phyloP scores from a whole-genome alignment of 1,140 invertebrate genomes.

The Hylaeus volcanicus region DNA sequence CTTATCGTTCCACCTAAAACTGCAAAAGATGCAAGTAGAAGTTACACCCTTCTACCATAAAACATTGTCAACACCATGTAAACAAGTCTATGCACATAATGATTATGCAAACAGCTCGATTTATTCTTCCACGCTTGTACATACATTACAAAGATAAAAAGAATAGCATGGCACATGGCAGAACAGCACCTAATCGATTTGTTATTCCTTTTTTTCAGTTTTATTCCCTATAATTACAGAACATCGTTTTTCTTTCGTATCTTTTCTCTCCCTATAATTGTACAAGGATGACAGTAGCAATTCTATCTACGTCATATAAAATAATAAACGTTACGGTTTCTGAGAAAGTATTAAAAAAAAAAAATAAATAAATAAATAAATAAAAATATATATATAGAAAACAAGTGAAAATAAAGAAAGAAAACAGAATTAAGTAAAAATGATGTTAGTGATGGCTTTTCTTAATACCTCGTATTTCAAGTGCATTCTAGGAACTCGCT shows the following conservation, averaged over 20 bases:
- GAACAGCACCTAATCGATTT: constrained; percentile 47
- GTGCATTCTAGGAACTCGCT: constrained; percentile 80
- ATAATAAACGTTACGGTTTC: constrained; percentile 46
- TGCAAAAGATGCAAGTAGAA: neutral
- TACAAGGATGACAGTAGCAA: constrained; percentile 32
- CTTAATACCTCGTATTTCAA: constrained; percentile 79
- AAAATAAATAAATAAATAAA: neutral
- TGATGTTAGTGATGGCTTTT: constrained; percentile 78
- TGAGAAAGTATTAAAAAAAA: constrained; percentile 43
- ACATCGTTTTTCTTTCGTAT: neutral
- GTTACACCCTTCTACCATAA: neutral
- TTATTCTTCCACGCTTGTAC: neutral
- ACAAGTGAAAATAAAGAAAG: constrained; percentile 42
- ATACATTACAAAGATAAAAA: constrained; percentile 11
- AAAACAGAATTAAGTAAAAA: constrained; percentile 64
- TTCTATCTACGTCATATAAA: constrained; percentile 47
- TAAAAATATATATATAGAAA: too few species aligned
- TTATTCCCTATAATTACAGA: constrained; percentile 1
- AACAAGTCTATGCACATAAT: neutral
- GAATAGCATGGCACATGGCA: constrained; percentile 54
- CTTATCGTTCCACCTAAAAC: constrained; percentile 12
- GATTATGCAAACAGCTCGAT: neutral
- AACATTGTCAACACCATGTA: neutral
- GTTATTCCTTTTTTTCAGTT: neutral
- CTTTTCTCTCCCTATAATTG: constrained; percentile 22